Base-by-base conservation (phyloP, 2,888 invertebrate genomes). In the Drosophila paramelanica region DNA sequence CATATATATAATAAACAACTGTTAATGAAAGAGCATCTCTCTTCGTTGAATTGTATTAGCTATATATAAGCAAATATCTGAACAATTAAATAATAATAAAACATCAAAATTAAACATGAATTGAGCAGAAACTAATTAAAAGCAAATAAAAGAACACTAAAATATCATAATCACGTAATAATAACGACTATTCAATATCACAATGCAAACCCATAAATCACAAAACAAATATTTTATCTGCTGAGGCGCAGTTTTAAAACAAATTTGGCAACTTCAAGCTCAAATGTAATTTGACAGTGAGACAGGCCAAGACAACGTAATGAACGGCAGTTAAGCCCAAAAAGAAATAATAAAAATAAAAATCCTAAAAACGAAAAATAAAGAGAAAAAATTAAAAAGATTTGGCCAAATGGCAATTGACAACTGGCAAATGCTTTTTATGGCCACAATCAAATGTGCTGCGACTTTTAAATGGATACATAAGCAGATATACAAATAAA, bases 231-330 rank as follows among this genome's bases (percentile, higher is more conserved):
- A 31, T 56, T 50, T 57, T 53, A 58, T 49, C 52, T 51, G 27
- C 52, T 13, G 13, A 14, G 56, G 56, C 66, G 51, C 65, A 67
- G 80, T 73, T 77, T 36, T 13, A 36, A 31, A 31, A 82, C 86
- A 82, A 80, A 88, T 88, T 87, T 89, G 89, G 86, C 67, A 86
- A 89, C 77, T 81, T 73, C 79, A 77, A 77, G 36, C 61, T 79
- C 77, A 79, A 88, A 82, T 72, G 74, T 73, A 89, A 89, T 89
- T 89, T 82, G 86, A 85, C 89, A 81, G 71, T 50, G 72, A 42
- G 60, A 66, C 57, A 65, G 71, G 43, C 60, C 42, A 52, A 73
- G 74, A 72, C 73, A 77, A 36, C 87, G 74, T 84, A 87, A 87
- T 87, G 82, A 84, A 73, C 70, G 71, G 27, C 65, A 68, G 65